These are phyloP conservation scores for Lochmaea crataegi DNA, from an alignment of 2,888 invertebrate species.

Conservation along the genomic window DNA sequence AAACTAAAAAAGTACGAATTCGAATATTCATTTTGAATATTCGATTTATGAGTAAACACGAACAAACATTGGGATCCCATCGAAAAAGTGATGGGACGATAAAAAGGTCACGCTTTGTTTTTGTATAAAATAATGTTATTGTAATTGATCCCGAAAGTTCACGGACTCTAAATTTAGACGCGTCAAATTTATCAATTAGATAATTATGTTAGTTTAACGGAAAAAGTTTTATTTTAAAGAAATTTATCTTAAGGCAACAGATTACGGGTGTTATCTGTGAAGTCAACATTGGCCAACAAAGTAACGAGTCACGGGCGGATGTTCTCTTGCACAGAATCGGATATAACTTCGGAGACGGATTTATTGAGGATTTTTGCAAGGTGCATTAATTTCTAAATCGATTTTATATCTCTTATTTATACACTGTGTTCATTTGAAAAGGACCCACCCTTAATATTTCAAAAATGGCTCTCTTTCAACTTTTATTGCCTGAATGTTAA, in stretches of 20 bases:
- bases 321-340: too few relatives aligned
- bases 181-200: neutral
- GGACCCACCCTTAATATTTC: too few relatives aligned
- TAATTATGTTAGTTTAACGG: neutral
- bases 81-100: neutral
- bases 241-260: neutral
- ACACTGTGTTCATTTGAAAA: too few relatives aligned
- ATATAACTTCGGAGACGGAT: too few relatives aligned
- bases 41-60: neutral
- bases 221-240: neutral
- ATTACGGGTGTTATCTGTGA: neutral
- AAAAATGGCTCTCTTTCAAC: too few relatives aligned
- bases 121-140: neutral
- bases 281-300: too few relatives aligned
- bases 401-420: too few relatives aligned
- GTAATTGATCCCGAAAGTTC: conserved; percentile 6
- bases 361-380: too few relatives aligned
- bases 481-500: too few relatives aligned
- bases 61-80: neutral
- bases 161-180: conserved; percentile 9
- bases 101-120: conserved; percentile 4
- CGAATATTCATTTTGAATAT: conserved; percentile 12
- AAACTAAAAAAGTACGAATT: neutral
- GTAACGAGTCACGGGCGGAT: too few relatives aligned
- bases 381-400: too few relatives aligned